Conservation (phyloP, 2,797 vertebrate genomes). For the Capromys pilorides region DNA sequence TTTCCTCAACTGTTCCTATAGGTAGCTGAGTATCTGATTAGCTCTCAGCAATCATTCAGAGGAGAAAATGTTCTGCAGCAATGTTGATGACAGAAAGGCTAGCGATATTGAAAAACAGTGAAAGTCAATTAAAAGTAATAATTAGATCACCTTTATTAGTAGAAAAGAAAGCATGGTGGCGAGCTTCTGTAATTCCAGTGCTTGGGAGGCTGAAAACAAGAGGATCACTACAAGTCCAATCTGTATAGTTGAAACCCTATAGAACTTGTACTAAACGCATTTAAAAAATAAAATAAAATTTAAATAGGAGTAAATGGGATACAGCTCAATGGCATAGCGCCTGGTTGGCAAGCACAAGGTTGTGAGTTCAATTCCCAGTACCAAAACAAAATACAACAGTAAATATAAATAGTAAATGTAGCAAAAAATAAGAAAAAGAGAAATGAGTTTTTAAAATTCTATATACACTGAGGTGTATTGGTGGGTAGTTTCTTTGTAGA, state of each 20-base stretch:
- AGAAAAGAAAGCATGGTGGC: neutral
- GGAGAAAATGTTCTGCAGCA: neutral
- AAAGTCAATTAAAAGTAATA: neutral
- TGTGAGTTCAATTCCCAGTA: too few relatives aligned
- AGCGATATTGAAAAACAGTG: neutral
- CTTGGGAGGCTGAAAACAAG: too few relatives aligned
- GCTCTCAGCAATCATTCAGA: neutral
- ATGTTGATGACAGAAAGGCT: neutral
- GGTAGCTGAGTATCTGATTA: too few relatives aligned
- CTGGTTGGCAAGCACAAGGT: too few relatives aligned
- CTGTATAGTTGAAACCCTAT: too few relatives aligned
- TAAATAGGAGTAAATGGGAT: neutral
- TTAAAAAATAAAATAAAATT: too few relatives aligned
- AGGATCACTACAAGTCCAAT: too few relatives aligned
- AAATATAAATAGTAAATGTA: neutral
- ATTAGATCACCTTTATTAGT: neutral
- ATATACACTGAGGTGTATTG: neutral
- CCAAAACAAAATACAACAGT: neutral
- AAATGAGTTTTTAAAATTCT: neutral
- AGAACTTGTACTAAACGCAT: too few relatives aligned
- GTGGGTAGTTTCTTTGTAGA: neutral
- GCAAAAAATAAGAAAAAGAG: neutral
- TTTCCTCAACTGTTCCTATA: too few relatives aligned
- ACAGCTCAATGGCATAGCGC: too few relatives aligned
- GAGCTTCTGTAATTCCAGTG: too few relatives aligned